phyloP scores from a whole-genome alignment of 2,888 invertebrate species.

The Chloroclystis v-ata region DNA sequence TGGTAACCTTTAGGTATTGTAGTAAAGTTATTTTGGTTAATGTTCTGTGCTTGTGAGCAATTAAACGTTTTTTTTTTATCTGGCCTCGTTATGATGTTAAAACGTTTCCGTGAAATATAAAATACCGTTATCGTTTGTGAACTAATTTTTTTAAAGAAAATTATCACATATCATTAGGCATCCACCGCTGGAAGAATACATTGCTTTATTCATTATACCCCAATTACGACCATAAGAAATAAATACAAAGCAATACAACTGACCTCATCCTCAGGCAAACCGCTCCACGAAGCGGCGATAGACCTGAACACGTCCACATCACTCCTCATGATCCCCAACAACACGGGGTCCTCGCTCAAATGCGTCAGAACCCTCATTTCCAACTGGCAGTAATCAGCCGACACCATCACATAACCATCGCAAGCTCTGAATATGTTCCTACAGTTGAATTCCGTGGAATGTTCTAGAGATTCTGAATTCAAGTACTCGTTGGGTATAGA shows the following conservation, averaged over 20 bases:
- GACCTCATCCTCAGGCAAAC: conserved; percentile 80
- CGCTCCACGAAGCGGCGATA: conserved; percentile 92
- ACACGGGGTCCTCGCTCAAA: conserved; percentile 85
- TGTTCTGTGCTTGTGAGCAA: too few relatives aligned
- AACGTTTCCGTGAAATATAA: too few relatives aligned
- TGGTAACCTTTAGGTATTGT: not conserved
- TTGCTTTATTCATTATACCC: too few relatives aligned
- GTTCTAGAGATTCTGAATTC: conserved; percentile 17
- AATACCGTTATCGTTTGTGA: too few relatives aligned
- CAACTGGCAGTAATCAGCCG: conserved; percentile 97
- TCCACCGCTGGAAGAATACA: too few relatives aligned
- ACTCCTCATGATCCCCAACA: conserved; percentile 82
- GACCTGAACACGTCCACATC: conserved; percentile 88
- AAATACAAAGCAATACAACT: conserved; percentile 14
- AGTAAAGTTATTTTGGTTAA: too few relatives aligned
- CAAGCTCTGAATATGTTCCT: conserved; percentile 83
- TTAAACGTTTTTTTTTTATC: too few relatives aligned
- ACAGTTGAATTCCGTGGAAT: conserved; percentile 77
- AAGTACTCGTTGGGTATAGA: conserved; percentile 59
- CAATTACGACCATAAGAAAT: too few relatives aligned
- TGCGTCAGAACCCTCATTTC: conserved; percentile 96
- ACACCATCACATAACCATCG: conserved; percentile 82
- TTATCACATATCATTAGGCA: too few relatives aligned
- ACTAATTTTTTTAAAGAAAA: too few relatives aligned
- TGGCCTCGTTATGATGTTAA: too few relatives aligned